Conservation (phyloP, 2,113 vertebrate species). For the Sprattus sprattus region DNA sequence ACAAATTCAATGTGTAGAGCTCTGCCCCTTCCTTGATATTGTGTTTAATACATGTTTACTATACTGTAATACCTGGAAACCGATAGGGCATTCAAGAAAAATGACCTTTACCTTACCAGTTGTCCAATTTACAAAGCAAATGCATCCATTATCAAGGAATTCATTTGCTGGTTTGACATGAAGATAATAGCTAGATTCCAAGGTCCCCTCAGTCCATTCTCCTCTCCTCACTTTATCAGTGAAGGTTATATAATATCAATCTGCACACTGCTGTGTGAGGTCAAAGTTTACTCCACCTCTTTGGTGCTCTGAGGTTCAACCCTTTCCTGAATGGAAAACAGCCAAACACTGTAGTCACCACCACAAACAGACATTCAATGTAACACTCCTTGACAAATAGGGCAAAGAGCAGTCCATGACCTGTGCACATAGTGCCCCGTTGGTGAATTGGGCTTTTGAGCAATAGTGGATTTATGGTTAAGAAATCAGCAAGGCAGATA, state of each 20-base stretch:
- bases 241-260: background rate
- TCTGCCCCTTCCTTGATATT: background rate
- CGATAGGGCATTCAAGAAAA: background rate
- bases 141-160: background rate
- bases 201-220: background rate
- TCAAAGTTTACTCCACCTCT: background rate
- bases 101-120: too few species aligned
- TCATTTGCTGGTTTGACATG: background rate
- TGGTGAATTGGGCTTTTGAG: background rate
- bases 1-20: background rate
- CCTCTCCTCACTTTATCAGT: background rate
- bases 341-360: conserved; percentile 35
- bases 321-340: background rate
- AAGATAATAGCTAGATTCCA: background rate
- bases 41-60: background rate
- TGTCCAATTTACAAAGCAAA: background rate
- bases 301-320: background rate
- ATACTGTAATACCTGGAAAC: background rate
- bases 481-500: background rate
- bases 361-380: background rate
- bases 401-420: conserved; percentile 39
- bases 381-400: conserved; percentile 28
- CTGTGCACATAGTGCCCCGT: conserved; percentile 28
- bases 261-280: background rate
- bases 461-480: background rate